Evolutionary conservation across 2,113 vertebrate species (phyloP), one percentile per base, ranked within the genome.

Genomic region (Malurus melanocephalus): DNA sequence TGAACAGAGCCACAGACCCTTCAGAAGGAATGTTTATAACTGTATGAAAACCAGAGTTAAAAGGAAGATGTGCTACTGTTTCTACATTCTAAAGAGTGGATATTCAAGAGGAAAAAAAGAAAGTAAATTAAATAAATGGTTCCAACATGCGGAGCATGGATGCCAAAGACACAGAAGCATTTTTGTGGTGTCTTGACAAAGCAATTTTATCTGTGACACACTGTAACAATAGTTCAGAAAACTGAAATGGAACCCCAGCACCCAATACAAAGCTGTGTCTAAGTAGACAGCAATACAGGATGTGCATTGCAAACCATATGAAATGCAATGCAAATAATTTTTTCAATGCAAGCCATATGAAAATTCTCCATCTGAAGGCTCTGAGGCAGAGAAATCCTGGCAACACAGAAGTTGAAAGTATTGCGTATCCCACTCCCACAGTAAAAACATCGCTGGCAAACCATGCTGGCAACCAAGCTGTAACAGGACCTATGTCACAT

Each of bases 141-240:
- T 93, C 48, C 9, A 42, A 45, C 67, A 86, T 6, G 61, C 32
- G 26, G 30, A 92, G 42, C 20, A n/a, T 2, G 10, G 52, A 90
- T 38, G n/a, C 43, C 78, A 80, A 89, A 86, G 89, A 90, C 53
- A 92, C 60, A 82, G 35, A 75, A 51, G n/a, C 85, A 89, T 95
- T 94, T 94, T 88, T 95, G 88, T 59, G 79, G 90, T 84, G 46
- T 68, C 73, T 66, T 61, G 23, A 89, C 74, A 80, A 27, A 77
- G 80, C 46, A 75, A 6, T 72, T 94, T 88, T 80, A 79, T 85
- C 78, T 88, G 53, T 89, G 62, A 73, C 56, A 90, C 45, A 43
- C 20, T 76, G 30, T 26, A 68, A 86, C 30, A 69, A 71, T 10
- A 80, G 87, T 33, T 52, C 48, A 74, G 72, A 87, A 88, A 89